These are phyloP conservation scores for Caenorhabditis afra DNA, from an alignment of 2,888 invertebrate species.

Conservation along the genomic window DNA sequence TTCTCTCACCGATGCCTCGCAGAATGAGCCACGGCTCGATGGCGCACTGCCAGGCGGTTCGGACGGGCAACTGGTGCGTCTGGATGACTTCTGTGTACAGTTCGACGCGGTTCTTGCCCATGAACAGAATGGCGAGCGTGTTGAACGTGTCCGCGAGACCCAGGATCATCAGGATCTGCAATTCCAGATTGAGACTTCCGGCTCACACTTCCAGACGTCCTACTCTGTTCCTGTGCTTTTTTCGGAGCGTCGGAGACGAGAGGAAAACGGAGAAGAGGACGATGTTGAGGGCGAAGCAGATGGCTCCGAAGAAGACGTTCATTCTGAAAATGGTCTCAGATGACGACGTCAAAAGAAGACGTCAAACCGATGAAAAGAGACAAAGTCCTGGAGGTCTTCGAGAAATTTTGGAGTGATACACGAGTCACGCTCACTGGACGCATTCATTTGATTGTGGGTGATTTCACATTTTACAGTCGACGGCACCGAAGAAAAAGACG, in stretches of 20 bases:
- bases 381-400: slow-evolving; percentile 47
- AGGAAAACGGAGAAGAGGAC: slow-evolving; percentile 57
- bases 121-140: slow-evolving; percentile 66
- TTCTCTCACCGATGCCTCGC: slow-evolving; percentile 59
- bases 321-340: slow-evolving; percentile 46
- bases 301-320: slow-evolving; percentile 62
- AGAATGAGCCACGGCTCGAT: slow-evolving; percentile 67
- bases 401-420: slow-evolving; percentile 34
- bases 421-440: slow-evolving; percentile 34
- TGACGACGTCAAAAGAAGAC: no score
- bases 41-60: slow-evolving; percentile 65
- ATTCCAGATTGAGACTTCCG: not conserved
- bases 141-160: slow-evolving; percentile 68
- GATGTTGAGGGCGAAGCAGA: slow-evolving; percentile 60
- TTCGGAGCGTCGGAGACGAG: slow-evolving; percentile 44
- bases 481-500: slow-evolving; percentile 15
- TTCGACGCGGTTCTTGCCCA: slow-evolving; percentile 70
- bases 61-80: slow-evolving; percentile 38
- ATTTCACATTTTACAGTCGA: slow-evolving; percentile 48
- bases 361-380: slow-evolving; percentile 59
- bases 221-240: slow-evolving; percentile 54
- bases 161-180: slow-evolving; percentile 67
- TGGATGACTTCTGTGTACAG: slow-evolving; percentile 61
- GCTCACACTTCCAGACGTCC: not conserved
- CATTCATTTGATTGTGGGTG: slow-evolving; percentile 45